Evolutionary conservation across 2,888 invertebrate genomes (phyloP), one percentile per base, ranked within the genome.

Genomic region (Abrostola triplasia): DNA sequence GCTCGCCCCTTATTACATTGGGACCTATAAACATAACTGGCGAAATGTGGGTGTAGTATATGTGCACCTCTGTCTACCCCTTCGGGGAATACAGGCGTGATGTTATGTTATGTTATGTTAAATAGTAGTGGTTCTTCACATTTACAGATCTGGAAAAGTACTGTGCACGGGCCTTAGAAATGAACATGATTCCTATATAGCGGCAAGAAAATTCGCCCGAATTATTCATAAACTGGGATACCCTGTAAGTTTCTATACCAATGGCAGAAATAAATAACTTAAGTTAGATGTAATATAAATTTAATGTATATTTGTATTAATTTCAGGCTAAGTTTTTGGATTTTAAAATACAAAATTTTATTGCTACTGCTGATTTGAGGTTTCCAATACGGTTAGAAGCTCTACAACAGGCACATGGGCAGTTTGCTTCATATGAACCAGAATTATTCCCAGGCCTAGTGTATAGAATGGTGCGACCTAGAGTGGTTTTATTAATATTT

Each of bases 381-480:
- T 97, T 97, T 92, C 98, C 96, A 56, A 96, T 97, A 83, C 96
- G 96, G 85, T 91, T 96, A 83, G 98, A 97, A 91, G 97, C 96
- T 83, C 95, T 96, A 64, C 96, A 96, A 92, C 97, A 96, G 89
- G 96, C 95, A 73, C 98, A 96, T 91, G 97, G 96, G 36, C 97
- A 96, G 90, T 98, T 96, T 85, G 96, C 96, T 68, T 98, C 98
- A 58, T 99, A 99, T 87, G 99, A 99, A 90, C 99, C 99, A 0
- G 99, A 99, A 92, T 93, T 99, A 60, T 99, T 99, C 92, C 99
- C 99, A 7, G 99, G 99, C n/a, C 95, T 99, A 38, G 98, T 99
- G 63, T 99, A 99, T 90, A 96, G 99, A 82, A 98, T 99, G 98
- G 98, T 99, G 47, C 97, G 98, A 84, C 99, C 99, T 0, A 96